phyloP scores from a whole-genome alignment of 1,140 invertebrate species.

The Pseudomyrmex flavicornis region DNA sequence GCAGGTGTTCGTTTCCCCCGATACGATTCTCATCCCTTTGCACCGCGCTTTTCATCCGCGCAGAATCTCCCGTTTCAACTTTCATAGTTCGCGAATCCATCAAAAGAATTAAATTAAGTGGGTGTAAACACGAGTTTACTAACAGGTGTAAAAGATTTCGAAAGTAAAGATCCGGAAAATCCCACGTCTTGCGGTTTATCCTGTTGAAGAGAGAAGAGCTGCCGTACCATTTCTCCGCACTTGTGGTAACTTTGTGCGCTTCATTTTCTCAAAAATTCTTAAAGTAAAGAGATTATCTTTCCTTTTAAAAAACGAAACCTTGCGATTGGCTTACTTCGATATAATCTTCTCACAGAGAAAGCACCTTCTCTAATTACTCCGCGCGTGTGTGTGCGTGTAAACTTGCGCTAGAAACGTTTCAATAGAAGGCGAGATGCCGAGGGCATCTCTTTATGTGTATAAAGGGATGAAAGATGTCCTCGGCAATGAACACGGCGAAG shows the following conservation, averaged over 20 bases:
- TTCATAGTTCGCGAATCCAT: neutral
- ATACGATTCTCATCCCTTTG: neutral
- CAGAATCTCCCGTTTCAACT: too few relatives aligned
- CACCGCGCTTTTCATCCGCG: neutral
- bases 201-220: too few relatives aligned
- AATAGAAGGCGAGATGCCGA: neutral
- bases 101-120: conserved; percentile 9
- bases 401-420: too few relatives aligned
- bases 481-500: neutral
- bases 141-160: neutral
- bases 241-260: neutral
- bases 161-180: neutral
- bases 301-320: neutral
- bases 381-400: neutral
- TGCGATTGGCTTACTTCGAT: neutral
- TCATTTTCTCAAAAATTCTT: neutral
- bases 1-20: conserved; percentile 4
- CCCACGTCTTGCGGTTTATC: neutral
- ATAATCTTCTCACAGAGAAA: neutral
- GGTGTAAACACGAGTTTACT: neutral
- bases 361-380: neutral
- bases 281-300: neutral
- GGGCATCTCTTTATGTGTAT: too few relatives aligned
- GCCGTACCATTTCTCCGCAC: too few relatives aligned
- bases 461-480: neutral